Evolutionary conservation across 2,888 invertebrate genomes (phyloP).

Genomic region (Aporophyla lueneburgensis): DNA sequence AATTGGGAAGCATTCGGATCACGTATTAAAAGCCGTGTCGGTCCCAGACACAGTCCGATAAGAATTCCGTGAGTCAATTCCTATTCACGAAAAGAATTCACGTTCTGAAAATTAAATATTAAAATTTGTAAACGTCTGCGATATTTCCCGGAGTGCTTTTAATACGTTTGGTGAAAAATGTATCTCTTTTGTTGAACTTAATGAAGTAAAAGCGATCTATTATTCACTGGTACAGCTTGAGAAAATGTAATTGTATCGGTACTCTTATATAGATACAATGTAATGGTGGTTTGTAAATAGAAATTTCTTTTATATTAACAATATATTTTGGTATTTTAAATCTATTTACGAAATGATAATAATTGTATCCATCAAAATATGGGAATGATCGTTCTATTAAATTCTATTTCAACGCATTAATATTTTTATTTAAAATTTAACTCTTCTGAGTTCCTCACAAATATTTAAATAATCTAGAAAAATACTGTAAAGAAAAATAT

Average conservation of each 20-base stretch:
- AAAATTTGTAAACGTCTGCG: constrained; percentile 67
- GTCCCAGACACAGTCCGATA: constrained; percentile 82
- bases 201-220: constrained; percentile 61
- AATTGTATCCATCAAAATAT: too few species aligned
- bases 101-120: constrained; percentile 71
- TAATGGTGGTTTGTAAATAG: constrained; percentile 1
- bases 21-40: constrained; percentile 86
- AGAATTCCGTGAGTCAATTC: constrained; percentile 81
- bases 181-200: constrained; percentile 61
- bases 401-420: background rate
- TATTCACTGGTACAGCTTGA: constrained; percentile 46
- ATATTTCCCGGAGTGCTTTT: constrained; percentile 59
- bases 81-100: constrained; percentile 79
- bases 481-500: background rate
- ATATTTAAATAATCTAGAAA: background rate
- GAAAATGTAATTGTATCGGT: constrained; percentile 37
- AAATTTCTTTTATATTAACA: background rate
- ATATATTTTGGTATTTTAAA: background rate
- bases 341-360: background rate
- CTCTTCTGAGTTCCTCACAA: background rate
- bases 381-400: too few species aligned
- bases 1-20: constrained; percentile 85
- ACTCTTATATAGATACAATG: background rate
- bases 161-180: constrained; percentile 62
- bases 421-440: background rate